A percentile compares a stretch with the other conserved stretches of the same genome.
phyloP scores from a whole-genome alignment of 2,797 vertebrate species.

The Coranthus polyacanthus region DNA sequence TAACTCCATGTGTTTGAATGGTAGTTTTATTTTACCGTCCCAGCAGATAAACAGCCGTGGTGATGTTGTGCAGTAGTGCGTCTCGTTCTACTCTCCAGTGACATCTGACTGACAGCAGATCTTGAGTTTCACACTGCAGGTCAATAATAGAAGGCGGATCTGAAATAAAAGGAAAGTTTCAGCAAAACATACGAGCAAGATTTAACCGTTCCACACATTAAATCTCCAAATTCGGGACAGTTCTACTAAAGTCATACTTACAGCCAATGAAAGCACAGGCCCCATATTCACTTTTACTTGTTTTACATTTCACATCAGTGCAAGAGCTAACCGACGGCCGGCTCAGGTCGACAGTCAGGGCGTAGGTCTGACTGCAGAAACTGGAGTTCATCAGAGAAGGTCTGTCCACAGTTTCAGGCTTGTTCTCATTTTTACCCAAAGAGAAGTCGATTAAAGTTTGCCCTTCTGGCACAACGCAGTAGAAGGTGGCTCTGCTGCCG shows the following conservation, averaged over 20 bases:
- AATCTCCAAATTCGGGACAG: not conserved
- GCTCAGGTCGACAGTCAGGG: slow-evolving; percentile 36
- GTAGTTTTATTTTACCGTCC: slow-evolving; percentile 61
- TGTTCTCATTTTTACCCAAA: rapidly evolving
- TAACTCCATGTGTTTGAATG: no score
- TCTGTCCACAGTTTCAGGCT: no score
- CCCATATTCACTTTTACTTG: rapidly evolving
- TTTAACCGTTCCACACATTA: not conserved
- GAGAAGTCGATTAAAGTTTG: rapidly evolving
- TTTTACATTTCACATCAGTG: slow-evolving; percentile 30
- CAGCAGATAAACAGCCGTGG: slow-evolving; percentile 41
- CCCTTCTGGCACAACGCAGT: slow-evolving; percentile 63
- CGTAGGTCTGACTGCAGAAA: slow-evolving; percentile 54
- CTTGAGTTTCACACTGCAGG: slow-evolving; percentile 81
- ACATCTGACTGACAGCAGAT: slow-evolving; percentile 73
- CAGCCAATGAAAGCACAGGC: slow-evolving; percentile 52
- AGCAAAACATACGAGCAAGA: not conserved
- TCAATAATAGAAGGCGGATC: slow-evolving; percentile 72
- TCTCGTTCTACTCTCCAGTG: slow-evolving; percentile 57
- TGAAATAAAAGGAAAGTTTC: slow-evolving; percentile 30
- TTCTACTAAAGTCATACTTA: slow-evolving; percentile 62
- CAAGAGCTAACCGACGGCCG: rapidly evolving
- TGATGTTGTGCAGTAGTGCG: rapidly evolving
- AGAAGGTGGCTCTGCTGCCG: slow-evolving; percentile 71
- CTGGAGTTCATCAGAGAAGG: rapidly evolving